A percentile compares a stretch with the other conserved stretches of the same genome.
These are phyloP conservation scores for Myotis planiceps DNA, from an alignment of 2,797 vertebrate genomes.

Conservation along the genomic window DNA sequence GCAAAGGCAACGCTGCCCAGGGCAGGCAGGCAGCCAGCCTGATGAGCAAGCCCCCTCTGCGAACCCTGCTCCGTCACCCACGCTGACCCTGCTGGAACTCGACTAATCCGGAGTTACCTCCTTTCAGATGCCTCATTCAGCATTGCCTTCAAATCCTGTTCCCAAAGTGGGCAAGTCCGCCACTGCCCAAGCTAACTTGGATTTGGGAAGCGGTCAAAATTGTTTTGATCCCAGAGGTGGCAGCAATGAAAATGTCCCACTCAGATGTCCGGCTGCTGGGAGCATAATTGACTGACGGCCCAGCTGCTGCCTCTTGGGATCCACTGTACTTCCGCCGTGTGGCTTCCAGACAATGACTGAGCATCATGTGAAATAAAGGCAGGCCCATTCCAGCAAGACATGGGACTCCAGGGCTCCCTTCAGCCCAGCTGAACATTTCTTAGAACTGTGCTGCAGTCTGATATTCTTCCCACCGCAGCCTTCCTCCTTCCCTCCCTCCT, in stretches of 20 bases:
- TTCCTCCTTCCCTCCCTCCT: not conserved
- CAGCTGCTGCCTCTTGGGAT: not conserved
- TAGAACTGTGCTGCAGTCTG: not conserved
- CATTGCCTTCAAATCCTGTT: not conserved
- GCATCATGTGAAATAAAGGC: not conserved
- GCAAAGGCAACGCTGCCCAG: not conserved
- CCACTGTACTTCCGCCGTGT: fast-evolving
- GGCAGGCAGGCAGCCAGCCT: not conserved
- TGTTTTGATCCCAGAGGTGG: constrained; percentile 8
- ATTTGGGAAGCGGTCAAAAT: not conserved
- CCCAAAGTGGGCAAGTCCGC: not conserved
- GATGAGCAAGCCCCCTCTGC: not conserved
- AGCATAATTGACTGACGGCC: not conserved
- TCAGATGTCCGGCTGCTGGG: not conserved
- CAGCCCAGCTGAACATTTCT: not conserved
- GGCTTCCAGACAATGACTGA: not conserved
- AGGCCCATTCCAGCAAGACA: not conserved
- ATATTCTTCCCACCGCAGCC: not conserved
- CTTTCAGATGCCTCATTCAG: not conserved
- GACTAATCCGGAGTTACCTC: not conserved
- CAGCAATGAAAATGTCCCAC: not conserved
- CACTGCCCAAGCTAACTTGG: constrained; percentile 7
- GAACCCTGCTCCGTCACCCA: not conserved
- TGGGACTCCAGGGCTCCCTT: not conserved
- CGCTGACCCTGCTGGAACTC: not conserved